Evolutionary conservation across 2,113 vertebrate species (phyloP).

Genomic region (Rhea pennata): DNA sequence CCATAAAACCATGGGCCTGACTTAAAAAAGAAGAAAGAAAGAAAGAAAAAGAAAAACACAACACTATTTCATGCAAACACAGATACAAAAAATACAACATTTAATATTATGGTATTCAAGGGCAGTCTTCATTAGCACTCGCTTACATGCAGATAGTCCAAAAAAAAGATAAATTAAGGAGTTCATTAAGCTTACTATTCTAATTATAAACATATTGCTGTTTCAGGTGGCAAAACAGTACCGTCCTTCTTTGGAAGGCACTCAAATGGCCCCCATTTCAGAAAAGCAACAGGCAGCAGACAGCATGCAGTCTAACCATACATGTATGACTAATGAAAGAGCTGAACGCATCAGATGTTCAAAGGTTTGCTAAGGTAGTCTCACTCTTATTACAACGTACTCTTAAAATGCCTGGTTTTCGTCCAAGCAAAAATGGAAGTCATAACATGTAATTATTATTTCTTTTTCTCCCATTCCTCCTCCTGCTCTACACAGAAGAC

Average conservation of each 20-base stretch:
- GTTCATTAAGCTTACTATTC: not conserved
- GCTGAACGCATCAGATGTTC: not conserved
- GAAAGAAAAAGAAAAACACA: too few relatives aligned
- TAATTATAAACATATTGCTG: not conserved
- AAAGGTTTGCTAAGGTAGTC: not conserved
- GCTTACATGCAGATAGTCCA: not conserved
- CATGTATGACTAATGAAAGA: fast-evolving
- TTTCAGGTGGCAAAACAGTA: not conserved
- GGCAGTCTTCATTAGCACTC: not conserved
- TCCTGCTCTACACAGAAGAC: not conserved
- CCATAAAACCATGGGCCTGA: not conserved
- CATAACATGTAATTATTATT: not conserved
- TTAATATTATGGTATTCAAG: not conserved
- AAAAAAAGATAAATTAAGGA: not conserved
- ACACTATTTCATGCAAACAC: too few relatives aligned
- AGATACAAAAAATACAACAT: not conserved
- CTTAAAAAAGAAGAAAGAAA: too few relatives aligned
- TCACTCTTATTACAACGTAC: not conserved
- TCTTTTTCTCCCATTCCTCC: not conserved
- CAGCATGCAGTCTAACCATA: not conserved
- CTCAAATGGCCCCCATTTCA: not conserved
- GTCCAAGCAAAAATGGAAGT: not conserved
- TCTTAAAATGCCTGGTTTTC: not conserved
- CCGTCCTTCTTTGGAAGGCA: not conserved
- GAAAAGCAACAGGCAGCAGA: not conserved